Base-by-base conservation (phyloP, 2,888 invertebrate species). In the Neoscelio sp. region DNA sequence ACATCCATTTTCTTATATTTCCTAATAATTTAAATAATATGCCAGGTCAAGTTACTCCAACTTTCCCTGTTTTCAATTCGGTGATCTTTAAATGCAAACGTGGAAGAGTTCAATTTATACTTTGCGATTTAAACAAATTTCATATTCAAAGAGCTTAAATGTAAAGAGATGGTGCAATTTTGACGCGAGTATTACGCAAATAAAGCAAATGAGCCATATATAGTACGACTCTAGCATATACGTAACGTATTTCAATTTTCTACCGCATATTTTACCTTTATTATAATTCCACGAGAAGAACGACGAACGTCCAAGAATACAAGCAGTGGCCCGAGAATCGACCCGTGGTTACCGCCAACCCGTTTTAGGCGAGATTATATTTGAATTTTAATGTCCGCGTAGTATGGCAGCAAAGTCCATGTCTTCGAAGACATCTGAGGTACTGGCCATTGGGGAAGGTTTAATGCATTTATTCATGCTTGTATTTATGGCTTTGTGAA, bases 401-500 rank as follows among this genome's bases (percentile, higher is more conserved):
- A 71, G 18, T 60, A 60, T 28, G 62, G 65, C 60, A 44, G 35
- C 38, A 30, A 42, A 58, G 56, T 62, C 54, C 50, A 38, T 68
- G 70, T 78, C 78, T 65, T 74, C 64, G 35, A 65, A 74, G 71
- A 71, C 65, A 64, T 79, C 65, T 64, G 65, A 79, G 60, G 73
- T 48, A 60, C 67, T 65, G 42, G 65, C 50, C 42, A 70, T 68
- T 62, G 46, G 64, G 64, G 64, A 68, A 82, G 80, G 80, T 84
- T 84, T 79, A 83, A 84, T 87, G 85, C 85, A 87, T 87, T 86
- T 88, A 88, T 87, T 87, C 85, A 88, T 87, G 84, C 83, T 83
- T 80, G 82, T 85, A 85, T 87, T 88, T 86, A 86, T 83, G 83
- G 80, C 76, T 58, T 64, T 40, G 26, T 33, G 71, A 54, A 77